Percentiles rank a stretch among this genome's conserved stretches.
Evolutionary conservation across 92 coral and sea anemone genomes (phyloP).

Genomic region (Zoanthus solanderi): DNA sequence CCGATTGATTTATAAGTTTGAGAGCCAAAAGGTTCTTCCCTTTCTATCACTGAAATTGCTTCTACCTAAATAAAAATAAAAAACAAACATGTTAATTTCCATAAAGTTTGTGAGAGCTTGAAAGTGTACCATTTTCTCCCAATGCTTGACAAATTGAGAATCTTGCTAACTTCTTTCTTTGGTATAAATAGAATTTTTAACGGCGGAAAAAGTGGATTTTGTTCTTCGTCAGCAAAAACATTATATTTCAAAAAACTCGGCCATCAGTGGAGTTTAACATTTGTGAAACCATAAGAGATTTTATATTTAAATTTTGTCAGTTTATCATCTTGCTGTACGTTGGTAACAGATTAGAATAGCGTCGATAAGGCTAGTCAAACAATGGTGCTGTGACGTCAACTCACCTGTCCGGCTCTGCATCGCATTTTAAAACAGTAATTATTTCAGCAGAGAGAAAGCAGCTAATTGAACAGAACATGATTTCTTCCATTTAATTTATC

Average conservation of each 20-base stretch:
- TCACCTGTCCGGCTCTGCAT: neutral
- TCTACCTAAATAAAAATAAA: neutral
- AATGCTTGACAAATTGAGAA: neutral
- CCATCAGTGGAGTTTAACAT: neutral
- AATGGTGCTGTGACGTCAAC: neutral
- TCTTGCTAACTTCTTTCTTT: neutral
- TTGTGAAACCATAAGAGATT: neutral
- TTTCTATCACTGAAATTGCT: neutral
- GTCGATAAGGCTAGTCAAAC: neutral
- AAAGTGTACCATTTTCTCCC: neutral
- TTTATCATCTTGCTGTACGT: neutral
- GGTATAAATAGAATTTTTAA: neutral
- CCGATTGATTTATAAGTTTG: neutral
- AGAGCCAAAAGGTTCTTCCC: neutral
- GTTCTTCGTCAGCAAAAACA: neutral
- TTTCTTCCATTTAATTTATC: neutral
- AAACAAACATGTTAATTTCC: neutral
- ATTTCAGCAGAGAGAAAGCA: neutral
- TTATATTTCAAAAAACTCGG: neutral
- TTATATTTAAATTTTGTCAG: neutral
- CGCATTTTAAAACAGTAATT: neutral
- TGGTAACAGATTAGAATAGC: neutral
- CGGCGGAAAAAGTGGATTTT: neutral
- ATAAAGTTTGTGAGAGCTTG: neutral
- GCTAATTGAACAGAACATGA: slow-evolving; percentile 4